phyloP scores from a whole-genome alignment of 2,113 vertebrate species.

The Ornithorhynchus anatinus region DNA sequence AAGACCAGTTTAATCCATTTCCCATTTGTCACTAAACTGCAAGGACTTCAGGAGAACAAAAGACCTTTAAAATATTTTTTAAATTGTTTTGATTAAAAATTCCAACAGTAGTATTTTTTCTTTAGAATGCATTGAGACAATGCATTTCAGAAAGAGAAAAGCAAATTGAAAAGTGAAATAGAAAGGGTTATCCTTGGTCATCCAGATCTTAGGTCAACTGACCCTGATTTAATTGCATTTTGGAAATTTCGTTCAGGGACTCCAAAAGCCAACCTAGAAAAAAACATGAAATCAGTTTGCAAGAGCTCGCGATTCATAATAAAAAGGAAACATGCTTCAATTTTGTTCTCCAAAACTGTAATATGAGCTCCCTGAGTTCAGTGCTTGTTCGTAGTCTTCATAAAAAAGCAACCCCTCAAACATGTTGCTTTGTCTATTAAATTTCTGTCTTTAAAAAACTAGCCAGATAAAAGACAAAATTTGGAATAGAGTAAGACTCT shows the following conservation, averaged over 20 bases:
- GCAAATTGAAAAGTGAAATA: slow-evolving; percentile 6
- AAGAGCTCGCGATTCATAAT: slow-evolving; percentile 5
- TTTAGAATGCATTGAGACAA: not conserved
- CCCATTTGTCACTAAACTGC: not conserved
- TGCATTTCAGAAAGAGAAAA: not conserved
- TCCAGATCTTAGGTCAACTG: not conserved
- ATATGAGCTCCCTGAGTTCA: not conserved
- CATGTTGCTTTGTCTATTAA: not conserved
- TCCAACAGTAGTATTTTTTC: too few species aligned
- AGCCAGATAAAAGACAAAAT: not conserved
- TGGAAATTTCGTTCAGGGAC: too few species aligned
- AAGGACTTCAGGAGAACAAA: not conserved
- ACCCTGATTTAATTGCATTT: not conserved
- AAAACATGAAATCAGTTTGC: slow-evolving; percentile 1
- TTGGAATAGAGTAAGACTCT: not conserved
- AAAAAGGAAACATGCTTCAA: not conserved
- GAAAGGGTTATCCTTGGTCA: not conserved
- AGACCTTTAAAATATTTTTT: not conserved
- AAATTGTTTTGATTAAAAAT: not conserved
- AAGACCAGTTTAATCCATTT: not conserved
- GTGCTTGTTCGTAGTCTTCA: not conserved
- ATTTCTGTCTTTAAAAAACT: not conserved
- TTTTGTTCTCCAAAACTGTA: not conserved
- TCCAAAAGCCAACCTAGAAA: slow-evolving; percentile 10
- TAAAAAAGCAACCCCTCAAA: not conserved